These are phyloP conservation scores for Eristalis arbustorum DNA, from an alignment of 2,888 invertebrate genomes.

Conservation along the genomic window DNA sequence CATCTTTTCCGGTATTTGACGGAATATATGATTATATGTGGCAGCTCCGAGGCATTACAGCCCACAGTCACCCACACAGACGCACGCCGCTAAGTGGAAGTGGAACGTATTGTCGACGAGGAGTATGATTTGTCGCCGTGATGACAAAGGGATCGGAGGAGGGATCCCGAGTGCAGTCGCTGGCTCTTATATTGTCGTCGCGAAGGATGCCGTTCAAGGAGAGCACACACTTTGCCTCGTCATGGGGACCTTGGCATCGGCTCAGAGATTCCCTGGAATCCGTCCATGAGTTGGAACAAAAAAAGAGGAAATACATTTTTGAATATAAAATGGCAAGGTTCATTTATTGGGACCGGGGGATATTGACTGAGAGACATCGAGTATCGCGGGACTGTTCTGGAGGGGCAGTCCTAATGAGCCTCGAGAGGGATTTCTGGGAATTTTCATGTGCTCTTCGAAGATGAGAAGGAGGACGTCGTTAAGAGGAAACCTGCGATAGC, in stretches of 20 bases:
- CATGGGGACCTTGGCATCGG: background rate
- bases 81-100: constrained; percentile 14
- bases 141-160: constrained; percentile 11
- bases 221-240: background rate
- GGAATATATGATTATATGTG: constrained; percentile 21
- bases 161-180: constrained; percentile 22
- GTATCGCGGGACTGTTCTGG: no score
- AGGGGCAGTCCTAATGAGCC: no score
- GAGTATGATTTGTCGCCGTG: constrained; percentile 43
- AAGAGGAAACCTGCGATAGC: no score
- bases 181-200: constrained; percentile 1
- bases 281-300: no score
- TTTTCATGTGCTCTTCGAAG: no score
- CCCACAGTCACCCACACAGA: background rate
- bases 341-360: no score
- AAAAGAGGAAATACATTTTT: no score
- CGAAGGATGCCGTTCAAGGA: background rate
- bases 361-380: no score
- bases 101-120: constrained; percentile 39
- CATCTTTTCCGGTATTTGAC: constrained; percentile 42
- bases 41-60: constrained; percentile 29
- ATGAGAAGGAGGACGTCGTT: no score
- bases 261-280: no score
- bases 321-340: no score
- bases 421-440: no score